Evolutionary conservation across 2,888 invertebrate species (phyloP).

Genomic region (Nomada fucata): DNA sequence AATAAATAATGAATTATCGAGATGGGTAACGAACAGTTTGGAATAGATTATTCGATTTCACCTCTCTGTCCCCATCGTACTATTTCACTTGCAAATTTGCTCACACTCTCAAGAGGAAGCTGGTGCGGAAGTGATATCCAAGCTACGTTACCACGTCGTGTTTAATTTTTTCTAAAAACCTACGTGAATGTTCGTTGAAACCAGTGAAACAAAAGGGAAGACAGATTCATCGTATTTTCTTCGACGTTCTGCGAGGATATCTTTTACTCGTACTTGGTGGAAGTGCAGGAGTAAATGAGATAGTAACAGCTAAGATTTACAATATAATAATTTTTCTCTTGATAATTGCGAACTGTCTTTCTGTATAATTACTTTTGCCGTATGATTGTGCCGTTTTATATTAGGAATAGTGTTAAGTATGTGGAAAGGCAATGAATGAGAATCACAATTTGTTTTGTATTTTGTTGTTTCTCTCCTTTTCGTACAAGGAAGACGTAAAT

Average conservation of each 20-base stretch:
- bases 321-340: too few relatives aligned
- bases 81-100: background rate
- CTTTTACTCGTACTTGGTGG: background rate
- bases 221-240: constrained; percentile 4
- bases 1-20: constrained; percentile 72
- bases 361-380: too few relatives aligned
- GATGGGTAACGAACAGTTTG: constrained; percentile 64
- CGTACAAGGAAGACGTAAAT: too few relatives aligned
- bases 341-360: too few relatives aligned
- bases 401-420: too few relatives aligned
- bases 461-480: too few relatives aligned
- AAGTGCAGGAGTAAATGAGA: background rate
- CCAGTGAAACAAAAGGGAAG: background rate
- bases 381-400: too few relatives aligned
- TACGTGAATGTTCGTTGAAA: background rate
- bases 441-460: too few relatives aligned
- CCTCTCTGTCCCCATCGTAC: constrained; percentile 16
- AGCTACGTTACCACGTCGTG: constrained; percentile 7
- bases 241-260: background rate
- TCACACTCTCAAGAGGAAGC: background rate
- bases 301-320: background rate
- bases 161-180: constrained; percentile 19
- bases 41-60: constrained; percentile 51
- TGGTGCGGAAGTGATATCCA: constrained; percentile 22
- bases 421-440: too few relatives aligned